Evolutionary conservation across 2,113 vertebrate species (phyloP).

Genomic region (Rhineura floridana): DNA sequence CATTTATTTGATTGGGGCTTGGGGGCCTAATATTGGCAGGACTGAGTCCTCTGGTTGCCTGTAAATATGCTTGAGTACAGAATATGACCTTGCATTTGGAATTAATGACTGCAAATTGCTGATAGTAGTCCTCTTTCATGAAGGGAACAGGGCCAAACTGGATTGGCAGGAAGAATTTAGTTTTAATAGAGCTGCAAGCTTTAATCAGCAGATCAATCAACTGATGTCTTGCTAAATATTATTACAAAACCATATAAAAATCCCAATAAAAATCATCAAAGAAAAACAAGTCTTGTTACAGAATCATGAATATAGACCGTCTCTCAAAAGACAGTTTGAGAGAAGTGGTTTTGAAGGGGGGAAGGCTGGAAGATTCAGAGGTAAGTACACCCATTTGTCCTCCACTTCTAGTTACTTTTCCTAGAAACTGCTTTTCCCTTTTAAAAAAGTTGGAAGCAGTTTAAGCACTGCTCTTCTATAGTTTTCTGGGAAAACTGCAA

Average conservation of each 20-base stretch:
- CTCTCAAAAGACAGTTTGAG: background rate
- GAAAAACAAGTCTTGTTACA: background rate
- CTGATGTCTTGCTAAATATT: background rate
- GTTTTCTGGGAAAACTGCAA: too few relatives aligned
- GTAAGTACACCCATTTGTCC: background rate
- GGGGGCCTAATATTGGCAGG: background rate
- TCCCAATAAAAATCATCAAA: too few relatives aligned
- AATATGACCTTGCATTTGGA: background rate
- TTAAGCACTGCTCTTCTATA: background rate
- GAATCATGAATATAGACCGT: background rate
- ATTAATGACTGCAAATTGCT: background rate
- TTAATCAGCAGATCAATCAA: background rate
- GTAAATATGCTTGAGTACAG: background rate
- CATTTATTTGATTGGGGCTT: too few relatives aligned
- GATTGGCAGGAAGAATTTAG: constrained; percentile 41
- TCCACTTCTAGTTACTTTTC: background rate
- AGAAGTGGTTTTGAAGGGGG: background rate
- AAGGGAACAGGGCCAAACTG: constrained; percentile 30
- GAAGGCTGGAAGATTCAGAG: background rate
- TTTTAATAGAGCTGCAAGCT: constrained; percentile 27
- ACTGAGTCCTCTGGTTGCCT: background rate
- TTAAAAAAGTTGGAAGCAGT: background rate
- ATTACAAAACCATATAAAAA: background rate
- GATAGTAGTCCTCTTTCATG: constrained; percentile 24
- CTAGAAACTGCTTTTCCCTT: background rate